These are phyloP conservation scores for Tenthredo amoena DNA, from an alignment of 2,888 invertebrate species.

Conservation along the genomic window DNA sequence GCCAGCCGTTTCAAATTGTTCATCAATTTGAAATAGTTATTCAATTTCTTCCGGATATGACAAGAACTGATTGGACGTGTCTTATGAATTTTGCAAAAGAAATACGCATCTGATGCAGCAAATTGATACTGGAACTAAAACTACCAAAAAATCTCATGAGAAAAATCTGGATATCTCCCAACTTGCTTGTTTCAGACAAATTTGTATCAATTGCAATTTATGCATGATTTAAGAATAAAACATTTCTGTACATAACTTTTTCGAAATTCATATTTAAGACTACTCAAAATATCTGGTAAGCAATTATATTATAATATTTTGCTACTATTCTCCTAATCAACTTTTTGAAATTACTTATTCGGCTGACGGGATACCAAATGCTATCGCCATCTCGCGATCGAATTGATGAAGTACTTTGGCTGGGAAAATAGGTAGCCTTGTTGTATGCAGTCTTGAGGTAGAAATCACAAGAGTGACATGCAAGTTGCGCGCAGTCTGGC, in stretches of 20 bases:
- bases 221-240: slow-evolving; percentile 79
- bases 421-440: too few species aligned
- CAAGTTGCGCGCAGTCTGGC: too few species aligned
- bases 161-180: slow-evolving; percentile 78
- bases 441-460: too few species aligned
- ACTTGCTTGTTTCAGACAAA: slow-evolving; percentile 79
- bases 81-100: slow-evolving; percentile 72
- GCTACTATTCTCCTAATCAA: too few species aligned
- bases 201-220: slow-evolving; percentile 79
- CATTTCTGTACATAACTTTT: slow-evolving; percentile 77
- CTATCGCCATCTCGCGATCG: too few species aligned
- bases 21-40: slow-evolving; percentile 70
- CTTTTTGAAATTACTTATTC: too few species aligned
- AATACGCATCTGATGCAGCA: slow-evolving; percentile 72
- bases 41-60: slow-evolving; percentile 77
- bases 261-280: neutral
- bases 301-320: too few species aligned
- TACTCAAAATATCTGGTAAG: neutral
- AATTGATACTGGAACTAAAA: slow-evolving; percentile 73
- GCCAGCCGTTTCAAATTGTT: slow-evolving; percentile 70
- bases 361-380: too few species aligned
- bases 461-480: too few species aligned
- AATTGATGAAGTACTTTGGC: too few species aligned
- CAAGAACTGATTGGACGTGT: slow-evolving; percentile 77
- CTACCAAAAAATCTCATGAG: slow-evolving; percentile 71